A percentile compares a stretch with the other conserved stretches of the same genome.
These are phyloP conservation scores for Halisarca cf. caerulea DNA, from an alignment of 37 sponge, comb jelly and placozoan genomes.

Conservation along the genomic window DNA sequence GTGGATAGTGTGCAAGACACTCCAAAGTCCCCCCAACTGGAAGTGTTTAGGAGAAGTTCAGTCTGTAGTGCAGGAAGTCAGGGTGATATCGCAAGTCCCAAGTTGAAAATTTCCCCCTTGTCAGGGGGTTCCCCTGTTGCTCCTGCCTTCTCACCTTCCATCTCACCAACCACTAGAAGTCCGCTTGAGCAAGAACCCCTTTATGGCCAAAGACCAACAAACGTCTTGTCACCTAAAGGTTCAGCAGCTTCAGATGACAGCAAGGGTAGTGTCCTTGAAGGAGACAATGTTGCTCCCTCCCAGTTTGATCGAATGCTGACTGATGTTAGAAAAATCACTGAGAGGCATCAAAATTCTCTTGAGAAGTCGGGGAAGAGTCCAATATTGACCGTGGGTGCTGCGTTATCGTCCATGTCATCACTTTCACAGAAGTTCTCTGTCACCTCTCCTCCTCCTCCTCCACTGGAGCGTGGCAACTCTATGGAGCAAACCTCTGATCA, in stretches of 20 bases:
- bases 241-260: neutral
- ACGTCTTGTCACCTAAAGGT: neutral
- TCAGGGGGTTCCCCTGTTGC: constrained; percentile 8
- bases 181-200: neutral
- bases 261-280: neutral
- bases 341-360: neutral
- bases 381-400: constrained; percentile 13
- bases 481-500: neutral
- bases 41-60: neutral
- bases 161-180: neutral
- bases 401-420: neutral
- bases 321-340: neutral
- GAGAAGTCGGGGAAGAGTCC: neutral
- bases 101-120: constrained; percentile 27
- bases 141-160: constrained; percentile 25
- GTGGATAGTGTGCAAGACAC: no score
- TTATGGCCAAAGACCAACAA: neutral
- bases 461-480: neutral
- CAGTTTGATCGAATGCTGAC: neutral
- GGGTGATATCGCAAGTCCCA: neutral
- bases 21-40: neutral
- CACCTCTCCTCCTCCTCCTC: neutral
- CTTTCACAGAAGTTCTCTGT: neutral
- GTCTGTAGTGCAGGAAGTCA: neutral
- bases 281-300: neutral